Base-by-base conservation (phyloP, 2,888 invertebrate genomes). In the Meteorus colon region DNA sequence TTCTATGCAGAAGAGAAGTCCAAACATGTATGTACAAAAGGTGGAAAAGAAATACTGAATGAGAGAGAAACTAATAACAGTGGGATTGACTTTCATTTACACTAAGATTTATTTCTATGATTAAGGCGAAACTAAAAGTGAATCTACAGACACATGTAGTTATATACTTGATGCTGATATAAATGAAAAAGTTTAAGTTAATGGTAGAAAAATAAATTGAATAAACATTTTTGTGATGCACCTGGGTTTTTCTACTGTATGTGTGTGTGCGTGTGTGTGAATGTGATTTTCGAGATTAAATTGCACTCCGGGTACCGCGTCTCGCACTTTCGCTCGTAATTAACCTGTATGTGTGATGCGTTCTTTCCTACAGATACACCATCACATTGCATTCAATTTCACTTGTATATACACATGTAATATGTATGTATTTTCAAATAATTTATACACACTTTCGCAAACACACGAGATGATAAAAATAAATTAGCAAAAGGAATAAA, bases 261-360 rank as follows among this genome's bases (percentile, higher is more conserved):
- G 12, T 41, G 41, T 10, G 41, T 41, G 12, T 41, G 41, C n/a
- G n/a, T n/a, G n/a, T n/a, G n/a, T 41, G 41, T 41, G 3, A 14
- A 63, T 59, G 69, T 70, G 65, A 73, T 75, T 73, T 77, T 77
- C 29, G 48, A 14, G 8, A 73, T 60, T 29, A 59, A 24, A 59
- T 60, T 55, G 55, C 55, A 12, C 41, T 41, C 41, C 41, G 73
- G 34, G 74, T 31, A 62, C 31, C 62, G 63, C 62, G 63, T 41
- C 59, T 16, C 4, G 27, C 68, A 78, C 81, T 84, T 82, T 83
- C 82, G 80, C 82, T 84, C 81, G 84, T 81, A 85, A 86, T 86
- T 85, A 84, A 85, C 81, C 37, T 31, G 24, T 62, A 37, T 70
- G 48, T 68, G 74, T 69, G 73, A 69, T 69, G 68, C 19, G 60